Base-by-base conservation (phyloP, 1,140 invertebrate species). In the Zaprionus nigranus region DNA sequence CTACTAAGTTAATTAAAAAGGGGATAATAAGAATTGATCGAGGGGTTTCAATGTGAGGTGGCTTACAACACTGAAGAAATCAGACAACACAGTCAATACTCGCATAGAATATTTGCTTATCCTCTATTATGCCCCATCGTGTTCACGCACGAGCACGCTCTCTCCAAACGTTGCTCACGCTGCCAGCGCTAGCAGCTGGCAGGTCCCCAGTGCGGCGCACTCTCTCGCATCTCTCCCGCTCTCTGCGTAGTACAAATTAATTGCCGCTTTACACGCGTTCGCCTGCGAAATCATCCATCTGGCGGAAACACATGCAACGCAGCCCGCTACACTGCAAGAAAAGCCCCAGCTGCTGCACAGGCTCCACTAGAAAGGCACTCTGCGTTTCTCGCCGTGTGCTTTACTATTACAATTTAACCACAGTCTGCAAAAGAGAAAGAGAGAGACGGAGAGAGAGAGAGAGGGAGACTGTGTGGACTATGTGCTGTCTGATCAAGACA, bases 231-330 rank as follows among this genome's bases (percentile, higher is more conserved):
- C 46, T 51, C 46, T 51, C 1, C 22, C 46, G 46, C 46, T 51
- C 20, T 51, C 46, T 72, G 51, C 66, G 71, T 79, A 88, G 75
- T 84, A 90, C 85, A 90, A 90, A 90, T 90, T 90, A 90, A 90
- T 90, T 90, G 85, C 85, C 66, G 85, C 79, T 90, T 90, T 90
- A 90, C 85, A 90, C 85, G 85, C 85, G 85, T 90, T 90, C 75
- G 22, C 51, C 49, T 53, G 64, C 81, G 78, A 85, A 90, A 90
- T 90, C 85, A 85, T 90, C 82, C 86, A 90, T 90, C 85, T 90
- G 75, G 66, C 58, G 58, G 53, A 75, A 81, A 81, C 78, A 88
- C 84, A 88, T 81, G 81, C 81, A 88, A 81, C 24, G 73, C 81
- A 65, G 60, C 28, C 59, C 36, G 12, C 13, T 67, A 22, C 81